These are phyloP conservation scores for Cliona cf. orientalis DNA, from an alignment of 37 sponge, comb jelly and placozoan species.

Conservation along the genomic window DNA sequence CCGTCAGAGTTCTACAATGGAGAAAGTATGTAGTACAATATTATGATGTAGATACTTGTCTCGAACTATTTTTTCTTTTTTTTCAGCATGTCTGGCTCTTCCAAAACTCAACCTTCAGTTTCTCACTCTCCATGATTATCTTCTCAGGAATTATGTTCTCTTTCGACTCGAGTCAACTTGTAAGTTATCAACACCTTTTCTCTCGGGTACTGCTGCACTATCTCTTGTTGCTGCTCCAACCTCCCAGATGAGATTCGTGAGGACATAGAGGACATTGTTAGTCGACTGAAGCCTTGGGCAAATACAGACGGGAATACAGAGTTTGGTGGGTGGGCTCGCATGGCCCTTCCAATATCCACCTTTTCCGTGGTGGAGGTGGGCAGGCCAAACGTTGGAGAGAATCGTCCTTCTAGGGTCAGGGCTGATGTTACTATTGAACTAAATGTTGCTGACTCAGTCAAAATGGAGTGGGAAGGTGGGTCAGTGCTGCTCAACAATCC, in stretches of 20 bases:
- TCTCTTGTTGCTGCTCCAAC: neutral
- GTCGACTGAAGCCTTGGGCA: slow-evolving; percentile 91
- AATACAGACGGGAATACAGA: slow-evolving; percentile 80
- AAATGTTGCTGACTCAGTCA: slow-evolving; percentile 70
- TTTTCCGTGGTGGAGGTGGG: slow-evolving; percentile 94
- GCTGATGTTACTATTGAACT: slow-evolving; percentile 90
- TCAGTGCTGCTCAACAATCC: neutral
- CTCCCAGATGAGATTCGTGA: slow-evolving; percentile 89
- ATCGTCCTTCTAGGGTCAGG: slow-evolving; percentile 89
- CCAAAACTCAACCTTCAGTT: slow-evolving; percentile 99
- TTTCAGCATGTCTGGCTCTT: slow-evolving; percentile 90
- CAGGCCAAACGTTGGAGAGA: slow-evolving; percentile 92
- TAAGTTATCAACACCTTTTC: slow-evolving; percentile 11
- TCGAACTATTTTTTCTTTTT: neutral
- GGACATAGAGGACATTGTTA: slow-evolving; percentile 92
- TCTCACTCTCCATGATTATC: slow-evolving; percentile 97
- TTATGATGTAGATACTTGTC: neutral
- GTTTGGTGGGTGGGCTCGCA: slow-evolving; percentile 97
- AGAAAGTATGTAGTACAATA: slow-evolving; percentile 45
- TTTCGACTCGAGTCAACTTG: slow-evolving; percentile 97
- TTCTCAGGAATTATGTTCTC: slow-evolving; percentile 91
- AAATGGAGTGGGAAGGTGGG: slow-evolving; percentile 88
- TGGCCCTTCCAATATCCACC: slow-evolving; percentile 84
- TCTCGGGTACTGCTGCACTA: neutral
- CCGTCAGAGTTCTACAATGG: slow-evolving; percentile 92